Evolutionary conservation across 2,113 vertebrate genomes (phyloP), one percentile per base, ranked within the genome.

Genomic region (Prunella fulvescens): DNA sequence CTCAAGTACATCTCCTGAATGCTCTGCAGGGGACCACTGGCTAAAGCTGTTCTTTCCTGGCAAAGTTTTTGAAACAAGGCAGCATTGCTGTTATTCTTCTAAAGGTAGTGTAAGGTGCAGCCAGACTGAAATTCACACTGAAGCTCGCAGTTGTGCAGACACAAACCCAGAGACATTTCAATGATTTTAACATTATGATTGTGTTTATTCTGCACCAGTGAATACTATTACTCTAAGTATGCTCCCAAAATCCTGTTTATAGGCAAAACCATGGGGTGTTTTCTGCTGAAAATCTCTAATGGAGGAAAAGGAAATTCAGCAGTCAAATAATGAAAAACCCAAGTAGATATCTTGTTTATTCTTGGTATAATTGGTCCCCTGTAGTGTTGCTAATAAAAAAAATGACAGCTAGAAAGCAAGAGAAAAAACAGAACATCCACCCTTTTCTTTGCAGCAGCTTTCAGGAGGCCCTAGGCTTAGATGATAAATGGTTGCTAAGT

Each of bases 321-420:
- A 91, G 51, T 71, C 81, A 73, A 92, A 88, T 76, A 90, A 95
- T 69, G 85, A 86, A 95, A 94, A 91, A 31, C 33, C 26, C 31
- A 89, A 80, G 89, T 33, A 95, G 66, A 85, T 88, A 88, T 93
- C 85, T 88, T 94, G 79, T 91, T 96, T 96, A 94, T 94, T 93
- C 79, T 73, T 92, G 33, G 56, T 94, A 44, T 94, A 96, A 93
- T 88, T 93, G 76, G 85, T 83, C 81, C 50, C 95, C 90, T 60
- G 44, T 66, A 95, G 85, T 70, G 74, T n/a, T 50, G 56, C 79
- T 94, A 94, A 91, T 97, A 95, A 94, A 96, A 95, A 96, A 96
- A 92, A 93, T 74, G 79, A 66, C 85, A 90, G 67, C 16, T 40
- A 93, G 81, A 94, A 87, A 92, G 26, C 74, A 77, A 93, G 60